These are phyloP conservation scores for Venustaconcha ellipsiformis DNA, from an alignment of 1,140 invertebrate species.

Conservation along the genomic window DNA sequence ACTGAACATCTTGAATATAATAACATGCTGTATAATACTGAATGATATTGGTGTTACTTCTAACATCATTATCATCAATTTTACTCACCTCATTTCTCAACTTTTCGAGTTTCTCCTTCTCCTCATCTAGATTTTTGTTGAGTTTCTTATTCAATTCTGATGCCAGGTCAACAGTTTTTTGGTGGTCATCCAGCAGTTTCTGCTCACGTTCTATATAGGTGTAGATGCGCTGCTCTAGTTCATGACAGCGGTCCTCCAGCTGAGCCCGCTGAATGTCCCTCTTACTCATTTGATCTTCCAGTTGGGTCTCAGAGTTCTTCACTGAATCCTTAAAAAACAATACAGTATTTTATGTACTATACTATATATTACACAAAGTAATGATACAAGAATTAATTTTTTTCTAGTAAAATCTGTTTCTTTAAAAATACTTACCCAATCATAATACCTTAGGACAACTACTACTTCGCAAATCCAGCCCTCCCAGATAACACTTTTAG, in stretches of 20 bases:
- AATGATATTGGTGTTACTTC: no score
- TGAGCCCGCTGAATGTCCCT: neutral
- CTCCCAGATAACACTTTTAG: no score
- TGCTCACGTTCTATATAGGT: slow-evolving; percentile 10
- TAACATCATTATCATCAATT: neutral
- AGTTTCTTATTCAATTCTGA: slow-evolving; percentile 16
- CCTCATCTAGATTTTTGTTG: slow-evolving; percentile 2
- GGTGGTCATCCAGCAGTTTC: slow-evolving; percentile 12
- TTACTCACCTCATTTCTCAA: neutral
- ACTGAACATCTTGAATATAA: no score
- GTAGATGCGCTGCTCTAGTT: slow-evolving; percentile 21
- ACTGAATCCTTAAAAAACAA: slow-evolving; percentile 15
- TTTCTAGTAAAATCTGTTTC: no score
- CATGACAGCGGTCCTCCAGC: slow-evolving; percentile 18
- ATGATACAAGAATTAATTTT: no score
- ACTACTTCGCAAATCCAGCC: no score
- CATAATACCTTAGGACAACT: no score
- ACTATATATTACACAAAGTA: no score
- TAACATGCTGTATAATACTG: no score
- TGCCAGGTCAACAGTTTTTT: slow-evolving; percentile 3
- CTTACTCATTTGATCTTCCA: neutral
- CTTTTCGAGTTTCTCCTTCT: neutral
- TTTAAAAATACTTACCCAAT: no score
- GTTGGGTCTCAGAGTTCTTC: slow-evolving; percentile 17
- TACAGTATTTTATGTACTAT: no score